A percentile compares a stretch with the other conserved stretches of the same genome.
Evolutionary conservation across 2,888 invertebrate genomes (phyloP).

Genomic region (Odontocolon sp.): DNA sequence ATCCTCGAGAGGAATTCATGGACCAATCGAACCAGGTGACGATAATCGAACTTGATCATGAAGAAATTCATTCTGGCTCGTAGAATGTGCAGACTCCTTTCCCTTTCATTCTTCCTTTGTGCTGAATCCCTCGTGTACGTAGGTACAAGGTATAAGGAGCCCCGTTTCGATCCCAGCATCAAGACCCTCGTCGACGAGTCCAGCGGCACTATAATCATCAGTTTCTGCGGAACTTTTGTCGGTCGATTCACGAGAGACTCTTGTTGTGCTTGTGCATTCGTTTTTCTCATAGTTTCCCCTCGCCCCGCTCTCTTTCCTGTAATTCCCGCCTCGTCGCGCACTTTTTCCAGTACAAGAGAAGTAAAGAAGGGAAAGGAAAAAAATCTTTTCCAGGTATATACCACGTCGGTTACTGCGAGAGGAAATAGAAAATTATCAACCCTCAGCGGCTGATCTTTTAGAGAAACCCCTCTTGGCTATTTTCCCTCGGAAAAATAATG

Average conservation of each 20-base stretch:
- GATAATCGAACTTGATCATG: conserved; percentile 41
- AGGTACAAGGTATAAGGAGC: neutral
- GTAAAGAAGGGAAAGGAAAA: neutral
- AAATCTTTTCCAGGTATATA: conserved; percentile 41
- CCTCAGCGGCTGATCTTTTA: conserved; percentile 1
- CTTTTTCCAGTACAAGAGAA: conserved; percentile 2
- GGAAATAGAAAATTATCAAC: conserved; percentile 39
- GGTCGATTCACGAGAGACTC: conserved; percentile 25
- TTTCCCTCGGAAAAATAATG: conserved; percentile 9
- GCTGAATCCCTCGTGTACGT: neutral
- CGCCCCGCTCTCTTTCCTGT: neutral
- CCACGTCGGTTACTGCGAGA: neutral
- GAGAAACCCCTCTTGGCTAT: conserved; percentile 3
- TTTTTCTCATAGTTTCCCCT: conserved; percentile 7
- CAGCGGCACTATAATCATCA: conserved; percentile 29
- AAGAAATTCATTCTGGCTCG: conserved; percentile 27
- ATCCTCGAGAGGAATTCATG: neutral
- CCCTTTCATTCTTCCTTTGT: neutral
- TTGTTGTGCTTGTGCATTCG: conserved; percentile 21
- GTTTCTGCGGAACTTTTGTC: conserved; percentile 33
- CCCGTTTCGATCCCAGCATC: neutral
- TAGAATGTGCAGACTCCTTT: conserved; percentile 9
- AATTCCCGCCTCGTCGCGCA: neutral
- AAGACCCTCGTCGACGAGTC: conserved; percentile 10
- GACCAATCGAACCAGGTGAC: conserved; percentile 31